A percentile compares a stretch with the other conserved stretches of the same genome.
phyloP scores from a whole-genome alignment of 2,797 vertebrate genomes.

The Phrynocephalus vlangalii region DNA sequence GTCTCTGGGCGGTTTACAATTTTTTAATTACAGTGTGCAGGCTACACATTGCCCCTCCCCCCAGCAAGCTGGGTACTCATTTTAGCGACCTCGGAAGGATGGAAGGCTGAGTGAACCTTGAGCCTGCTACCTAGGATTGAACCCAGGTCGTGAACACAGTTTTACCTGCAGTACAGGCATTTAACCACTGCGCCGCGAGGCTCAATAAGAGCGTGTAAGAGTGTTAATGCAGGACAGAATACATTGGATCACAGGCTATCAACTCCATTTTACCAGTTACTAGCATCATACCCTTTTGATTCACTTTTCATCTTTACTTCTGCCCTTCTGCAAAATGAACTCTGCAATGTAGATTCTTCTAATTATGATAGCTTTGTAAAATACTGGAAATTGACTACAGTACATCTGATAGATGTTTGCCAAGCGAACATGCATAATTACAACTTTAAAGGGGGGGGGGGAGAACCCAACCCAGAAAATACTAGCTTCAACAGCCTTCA shows the following conservation, averaged over 20 bases:
- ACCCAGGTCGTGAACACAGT: too few relatives aligned
- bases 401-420: background rate
- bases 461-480: background rate
- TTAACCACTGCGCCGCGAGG: too few relatives aligned
- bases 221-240: background rate
- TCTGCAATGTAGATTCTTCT: background rate
- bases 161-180: too few relatives aligned
- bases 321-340: background rate
- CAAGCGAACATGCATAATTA: background rate
- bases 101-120: too few relatives aligned
- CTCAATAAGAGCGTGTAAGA: background rate
- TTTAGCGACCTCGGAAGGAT: too few relatives aligned
- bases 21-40: too few relatives aligned
- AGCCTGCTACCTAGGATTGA: too few relatives aligned
- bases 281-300: slow-evolving; percentile 5
- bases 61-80: too few relatives aligned
- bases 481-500: background rate
- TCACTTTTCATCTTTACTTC: background rate
- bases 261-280: background rate
- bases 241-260: background rate
- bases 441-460: background rate
- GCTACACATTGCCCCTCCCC: too few relatives aligned
- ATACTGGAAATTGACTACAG: background rate
- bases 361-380: background rate
- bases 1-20: too few relatives aligned